Base-by-base conservation (phyloP, 2,888 invertebrate genomes). In the Theretra japonica region DNA sequence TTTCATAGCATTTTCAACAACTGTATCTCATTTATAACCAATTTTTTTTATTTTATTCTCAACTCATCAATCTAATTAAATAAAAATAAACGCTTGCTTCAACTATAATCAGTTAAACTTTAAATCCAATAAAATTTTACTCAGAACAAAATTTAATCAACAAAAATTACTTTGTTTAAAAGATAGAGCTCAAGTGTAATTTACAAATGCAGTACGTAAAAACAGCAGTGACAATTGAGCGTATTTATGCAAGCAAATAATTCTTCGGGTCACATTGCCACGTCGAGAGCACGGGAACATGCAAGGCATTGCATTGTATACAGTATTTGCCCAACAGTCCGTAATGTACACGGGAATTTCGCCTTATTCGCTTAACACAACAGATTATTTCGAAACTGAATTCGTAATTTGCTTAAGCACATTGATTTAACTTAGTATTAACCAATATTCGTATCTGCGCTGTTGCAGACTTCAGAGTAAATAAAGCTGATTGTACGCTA, bases 291-390 rank as follows among this genome's bases (percentile, higher is more conserved):
- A 19, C n/a, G 19, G 19, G 30, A 7, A 28, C 8, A n/a, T 33
- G 33, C 76, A 77, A 80, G 3, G 3, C 15, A 79, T 83, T 86
- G 82, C 84, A 82, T 71, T 83, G 82, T 83, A 82, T 80, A 79
- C 53, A 69, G 56, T 33, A 86, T 81, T 83, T 80, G 80, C 82
- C 79, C 80, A 80, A 80, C 82, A 80, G 77, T 74, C 78, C 77
- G 76, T 74, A 65, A 65, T 48, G 50, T 58, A 69, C 30, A 57
- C 60, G 48, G 8, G 41, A 58, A 58, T 41, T 41, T 53, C 70
- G 21, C 59, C 30, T 58, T 71, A 23, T 50, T 41, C 58, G 60
- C 33, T 41, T 25, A 71, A 69, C 50, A 62, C 71, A 68, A 70
- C 50, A 56, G 30, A 33, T 62, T 70, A 41, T 70, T 48, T 69